Base-by-base conservation (phyloP, 1,140 invertebrate species). In the Plectrocnemia conspersa region DNA sequence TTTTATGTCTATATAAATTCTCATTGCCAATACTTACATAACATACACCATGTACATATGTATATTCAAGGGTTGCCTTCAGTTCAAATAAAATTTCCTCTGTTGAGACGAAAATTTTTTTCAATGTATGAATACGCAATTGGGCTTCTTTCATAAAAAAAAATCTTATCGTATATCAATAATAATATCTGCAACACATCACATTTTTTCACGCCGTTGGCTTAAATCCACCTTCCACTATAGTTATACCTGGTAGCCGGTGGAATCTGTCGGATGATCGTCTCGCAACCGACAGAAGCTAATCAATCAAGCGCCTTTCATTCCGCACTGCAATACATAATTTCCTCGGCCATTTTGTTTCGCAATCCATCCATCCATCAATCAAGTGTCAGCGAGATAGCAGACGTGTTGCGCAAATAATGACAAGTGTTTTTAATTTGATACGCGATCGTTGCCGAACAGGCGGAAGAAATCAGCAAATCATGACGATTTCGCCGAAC, bases 1-100 rank as follows among this genome's bases (percentile, higher is more conserved):
- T 59, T 59, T 59, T 54, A 59, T 59, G 46, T 59, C 52, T 54
- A 41, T 59, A 59, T 59, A 59, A 59, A 59, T 59, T 59, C 50
- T 50, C 57, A 49, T 54, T 36, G 32, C 23, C 46, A 23, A 23
- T 47, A 47, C 25, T 7, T 19, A 19, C 19, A 27, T 15, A n/a
- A n/a, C n/a, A n/a, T n/a, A n/a, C n/a, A n/a, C n/a, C n/a, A n/a
- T n/a, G n/a, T n/a, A n/a, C n/a, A n/a, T n/a, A n/a, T n/a, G n/a
- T n/a, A n/a, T n/a, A n/a, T n/a, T n/a, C n/a, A n/a, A n/a, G n/a
- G n/a, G n/a, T n/a, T n/a, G n/a, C n/a, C n/a, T n/a, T n/a, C n/a
- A n/a, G n/a, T n/a, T n/a, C n/a, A n/a, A n/a, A n/a, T n/a, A n/a
- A n/a, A n/a, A n/a, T n/a, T n/a, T n/a, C n/a, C n/a, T n/a, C n/a